Conservation (phyloP, 2,888 invertebrate species). For the Drepanosiphum platanoidis region DNA sequence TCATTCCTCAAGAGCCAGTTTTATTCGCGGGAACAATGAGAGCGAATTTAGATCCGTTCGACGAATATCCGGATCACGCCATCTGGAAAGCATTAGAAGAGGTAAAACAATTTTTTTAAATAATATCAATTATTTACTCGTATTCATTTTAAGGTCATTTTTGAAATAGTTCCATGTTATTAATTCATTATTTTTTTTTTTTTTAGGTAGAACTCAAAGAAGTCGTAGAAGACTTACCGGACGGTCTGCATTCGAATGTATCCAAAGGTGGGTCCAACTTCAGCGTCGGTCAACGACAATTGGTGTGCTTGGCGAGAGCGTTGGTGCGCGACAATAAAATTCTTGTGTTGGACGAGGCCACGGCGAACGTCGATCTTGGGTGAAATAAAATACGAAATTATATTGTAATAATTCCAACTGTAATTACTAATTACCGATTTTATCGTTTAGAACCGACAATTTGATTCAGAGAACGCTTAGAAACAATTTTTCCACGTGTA, state of each 20-base stretch:
- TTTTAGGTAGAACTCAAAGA: constrained; percentile 79
- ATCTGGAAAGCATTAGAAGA: constrained; percentile 88
- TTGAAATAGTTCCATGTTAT: too few relatives aligned
- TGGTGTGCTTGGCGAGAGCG: constrained; percentile 89
- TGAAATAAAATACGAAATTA: constrained; percentile 66
- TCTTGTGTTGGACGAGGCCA: constrained; percentile 90
- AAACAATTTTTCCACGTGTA: constrained; percentile 81
- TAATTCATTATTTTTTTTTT: constrained; percentile 7
- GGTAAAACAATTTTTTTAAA: constrained; percentile 70
- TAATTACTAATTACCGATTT: not conserved
- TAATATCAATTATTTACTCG: too few relatives aligned
- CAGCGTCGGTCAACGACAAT: constrained; percentile 89
- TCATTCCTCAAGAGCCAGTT: constrained; percentile 87
- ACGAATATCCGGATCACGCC: constrained; percentile 79
- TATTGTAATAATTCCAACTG: not conserved
- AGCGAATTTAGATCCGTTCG: constrained; percentile 89
- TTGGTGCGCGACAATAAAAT: constrained; percentile 85
- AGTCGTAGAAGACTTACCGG: constrained; percentile 71
- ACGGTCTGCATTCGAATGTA: constrained; percentile 76
- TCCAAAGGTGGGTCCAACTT: constrained; percentile 84
- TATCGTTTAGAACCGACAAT: constrained; percentile 76
- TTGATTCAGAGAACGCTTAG: constrained; percentile 87
- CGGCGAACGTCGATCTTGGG: constrained; percentile 91
- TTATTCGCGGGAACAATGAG: constrained; percentile 88
- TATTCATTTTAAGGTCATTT: too few relatives aligned